Evolutionary conservation across 2,888 invertebrate genomes (phyloP), one percentile per base, ranked within the genome.

Genomic region (Andrena flavipes): DNA sequence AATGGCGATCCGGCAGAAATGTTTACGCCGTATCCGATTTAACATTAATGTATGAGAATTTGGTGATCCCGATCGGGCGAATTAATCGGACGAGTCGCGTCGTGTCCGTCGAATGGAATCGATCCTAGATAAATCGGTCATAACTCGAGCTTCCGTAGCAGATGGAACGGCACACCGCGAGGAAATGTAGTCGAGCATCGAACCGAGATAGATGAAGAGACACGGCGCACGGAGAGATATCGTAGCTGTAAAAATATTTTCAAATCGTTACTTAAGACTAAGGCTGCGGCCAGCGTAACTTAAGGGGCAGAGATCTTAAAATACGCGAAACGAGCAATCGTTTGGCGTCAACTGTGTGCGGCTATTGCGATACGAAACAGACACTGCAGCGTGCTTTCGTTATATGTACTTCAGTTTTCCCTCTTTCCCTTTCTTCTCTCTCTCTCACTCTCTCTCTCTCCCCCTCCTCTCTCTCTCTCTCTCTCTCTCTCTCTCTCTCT

Each of bases 281-380:
- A 80, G 76, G 77, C 76, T 82, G 84, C 88, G 86, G 78, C 83
- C 71, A 81, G 72, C 56, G 64, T 80, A 85, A 86, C 83, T 88
- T 88, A 88, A 20, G 86, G 20, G 33, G 35, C 62, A 78, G 62
- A 84, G 71, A 87, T 86, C 70, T 80, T 81, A 54, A 42, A 29
- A 30, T 2, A 54, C 62, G 48, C 29, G 60, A 64, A 42, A 70
- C 29, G 56, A 80, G 74, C 23, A 72, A 56, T 20, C 35, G 68
- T 26, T 79, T 8, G 49, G 72, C 30, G 49, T 72, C 48, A 42
- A 8, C 30, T 33, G 76, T 56, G 73, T 60, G 42, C 42, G 67
- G 69, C 10, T 75, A 35, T 35, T 35, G 35, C 33, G 67, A 48
- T 16, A 23, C 16, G 23, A 23, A 54, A 26, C 54, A 73, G 13